Percentiles rank a stretch among this genome's conserved stretches.
phyloP scores from a whole-genome alignment of 2,113 vertebrate species.

The Burhinus bistriatus region DNA sequence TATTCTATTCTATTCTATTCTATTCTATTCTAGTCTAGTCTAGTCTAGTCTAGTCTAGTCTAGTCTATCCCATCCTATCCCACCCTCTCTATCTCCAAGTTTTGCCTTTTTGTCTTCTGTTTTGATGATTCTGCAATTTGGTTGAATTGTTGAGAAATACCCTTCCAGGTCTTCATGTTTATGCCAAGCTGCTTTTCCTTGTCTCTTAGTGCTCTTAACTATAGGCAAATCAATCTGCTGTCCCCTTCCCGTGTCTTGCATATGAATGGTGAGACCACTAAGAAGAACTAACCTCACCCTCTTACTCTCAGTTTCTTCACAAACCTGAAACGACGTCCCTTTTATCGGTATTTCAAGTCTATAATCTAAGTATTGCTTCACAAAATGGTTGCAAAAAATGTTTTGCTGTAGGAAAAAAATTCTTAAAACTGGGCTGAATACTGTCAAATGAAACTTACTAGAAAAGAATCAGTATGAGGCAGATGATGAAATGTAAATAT shows the following conservation, averaged over 20 bases:
- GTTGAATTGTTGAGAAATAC: neutral
- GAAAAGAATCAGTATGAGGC: neutral
- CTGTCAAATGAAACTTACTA: neutral
- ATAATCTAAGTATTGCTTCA: neutral
- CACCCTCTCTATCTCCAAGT: neutral
- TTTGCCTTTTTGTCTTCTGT: neutral
- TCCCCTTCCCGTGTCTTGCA: neutral
- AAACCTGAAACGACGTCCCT: neutral
- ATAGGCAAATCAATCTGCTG: neutral
- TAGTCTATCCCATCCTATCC: neutral
- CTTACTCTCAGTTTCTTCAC: neutral
- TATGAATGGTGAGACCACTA: neutral
- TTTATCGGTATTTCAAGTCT: neutral
- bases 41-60: too few species aligned
- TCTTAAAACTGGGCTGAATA: neutral
- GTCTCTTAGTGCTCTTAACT: neutral
- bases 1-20: neutral
- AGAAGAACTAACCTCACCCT: neutral
- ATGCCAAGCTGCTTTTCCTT: neutral
- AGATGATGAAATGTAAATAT: neutral
- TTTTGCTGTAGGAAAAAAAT: neutral
- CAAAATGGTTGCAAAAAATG: neutral
- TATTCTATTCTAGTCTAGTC: neutral
- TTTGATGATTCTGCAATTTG: neutral
- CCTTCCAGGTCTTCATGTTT: neutral